These are phyloP conservation scores for Amaurobius ferox DNA, from an alignment of 2,888 invertebrate genomes.

Conservation along the genomic window DNA sequence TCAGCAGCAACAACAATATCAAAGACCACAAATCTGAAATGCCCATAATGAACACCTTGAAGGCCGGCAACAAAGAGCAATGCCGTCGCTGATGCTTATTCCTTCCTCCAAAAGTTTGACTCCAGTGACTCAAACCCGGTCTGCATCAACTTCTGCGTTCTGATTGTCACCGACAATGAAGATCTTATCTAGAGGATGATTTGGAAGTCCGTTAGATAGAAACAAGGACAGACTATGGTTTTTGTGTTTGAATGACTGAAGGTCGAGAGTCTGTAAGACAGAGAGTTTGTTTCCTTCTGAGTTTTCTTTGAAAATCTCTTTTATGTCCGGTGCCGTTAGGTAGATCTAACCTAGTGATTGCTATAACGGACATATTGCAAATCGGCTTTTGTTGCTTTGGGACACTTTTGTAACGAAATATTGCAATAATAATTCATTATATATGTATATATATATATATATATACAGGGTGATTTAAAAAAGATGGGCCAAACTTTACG, in stretches of 20 bases:
- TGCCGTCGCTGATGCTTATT: not conserved
- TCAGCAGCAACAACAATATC: not conserved
- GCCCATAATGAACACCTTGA: not conserved
- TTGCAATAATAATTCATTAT: too few species aligned
- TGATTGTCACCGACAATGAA: slow-evolving; percentile 1
- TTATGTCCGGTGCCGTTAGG: too few species aligned
- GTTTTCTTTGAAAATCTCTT: too few species aligned
- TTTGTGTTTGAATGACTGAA: not conserved
- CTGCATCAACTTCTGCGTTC: not conserved
- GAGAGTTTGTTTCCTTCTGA: too few species aligned
- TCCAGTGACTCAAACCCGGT: not conserved
- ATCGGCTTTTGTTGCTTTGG: too few species aligned
- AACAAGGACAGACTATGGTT: not conserved
- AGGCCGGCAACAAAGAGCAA: not conserved
- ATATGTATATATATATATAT: too few species aligned
- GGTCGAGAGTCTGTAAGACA: not conserved
- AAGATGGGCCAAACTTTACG: too few species aligned
- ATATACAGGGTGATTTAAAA: too few species aligned
- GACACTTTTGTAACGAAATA: too few species aligned
- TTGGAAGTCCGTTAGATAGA: not conserved
- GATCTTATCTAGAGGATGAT: not conserved
- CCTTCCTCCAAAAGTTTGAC: not conserved
- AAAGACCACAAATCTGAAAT: not conserved
- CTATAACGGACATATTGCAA: too few species aligned
- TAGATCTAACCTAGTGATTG: too few species aligned